A percentile compares a stretch with the other conserved stretches of the same genome.
phyloP scores from a whole-genome alignment of 2,113 vertebrate species.

The Hiodon alosoides region DNA sequence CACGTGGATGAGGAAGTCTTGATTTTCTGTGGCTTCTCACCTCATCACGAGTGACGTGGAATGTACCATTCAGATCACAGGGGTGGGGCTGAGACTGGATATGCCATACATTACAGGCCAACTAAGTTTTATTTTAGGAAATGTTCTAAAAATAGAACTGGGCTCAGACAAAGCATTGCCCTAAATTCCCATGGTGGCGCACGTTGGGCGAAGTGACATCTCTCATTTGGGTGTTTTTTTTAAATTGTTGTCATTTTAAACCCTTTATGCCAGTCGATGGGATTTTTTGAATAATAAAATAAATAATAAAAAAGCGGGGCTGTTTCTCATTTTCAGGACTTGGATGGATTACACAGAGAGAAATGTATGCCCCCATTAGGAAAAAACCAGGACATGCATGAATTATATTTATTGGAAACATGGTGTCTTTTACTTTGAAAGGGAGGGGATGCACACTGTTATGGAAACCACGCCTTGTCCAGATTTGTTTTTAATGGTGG shows the following conservation, averaged over 20 bases:
- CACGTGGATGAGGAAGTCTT: slow-evolving; percentile 41
- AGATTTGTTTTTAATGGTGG: neutral
- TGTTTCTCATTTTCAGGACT: slow-evolving; percentile 47
- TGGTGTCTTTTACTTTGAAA: slow-evolving; percentile 16
- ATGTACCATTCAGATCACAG: slow-evolving; percentile 48
- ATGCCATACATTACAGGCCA: slow-evolving; percentile 39
- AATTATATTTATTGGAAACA: slow-evolving; percentile 41
- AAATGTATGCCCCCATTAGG: slow-evolving; percentile 31
- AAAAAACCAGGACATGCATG: slow-evolving; percentile 40
- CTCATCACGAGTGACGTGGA: slow-evolving; percentile 59
- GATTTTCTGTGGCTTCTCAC: slow-evolving; percentile 52
- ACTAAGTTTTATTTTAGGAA: slow-evolving; percentile 56
- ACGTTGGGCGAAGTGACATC: slow-evolving; percentile 52
- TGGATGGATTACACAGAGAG: slow-evolving; percentile 37
- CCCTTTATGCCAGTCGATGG: slow-evolving; percentile 27
- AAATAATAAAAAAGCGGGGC: slow-evolving; percentile 22
- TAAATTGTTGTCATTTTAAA: slow-evolving; percentile 31
- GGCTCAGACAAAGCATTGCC: slow-evolving; percentile 35
- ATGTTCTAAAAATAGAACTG: slow-evolving; percentile 57
- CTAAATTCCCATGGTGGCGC: slow-evolving; percentile 54
- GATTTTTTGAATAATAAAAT: slow-evolving; percentile 23
- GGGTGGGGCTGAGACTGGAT: slow-evolving; percentile 38
- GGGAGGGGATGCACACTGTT: neutral
- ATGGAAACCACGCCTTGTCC: slow-evolving; percentile 34
- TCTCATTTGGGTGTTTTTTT: slow-evolving; percentile 52